Evolutionary conservation across 2,797 vertebrate genomes (phyloP), one percentile per base, ranked within the genome.

Genomic region (Bucorvus abyssinicus): DNA sequence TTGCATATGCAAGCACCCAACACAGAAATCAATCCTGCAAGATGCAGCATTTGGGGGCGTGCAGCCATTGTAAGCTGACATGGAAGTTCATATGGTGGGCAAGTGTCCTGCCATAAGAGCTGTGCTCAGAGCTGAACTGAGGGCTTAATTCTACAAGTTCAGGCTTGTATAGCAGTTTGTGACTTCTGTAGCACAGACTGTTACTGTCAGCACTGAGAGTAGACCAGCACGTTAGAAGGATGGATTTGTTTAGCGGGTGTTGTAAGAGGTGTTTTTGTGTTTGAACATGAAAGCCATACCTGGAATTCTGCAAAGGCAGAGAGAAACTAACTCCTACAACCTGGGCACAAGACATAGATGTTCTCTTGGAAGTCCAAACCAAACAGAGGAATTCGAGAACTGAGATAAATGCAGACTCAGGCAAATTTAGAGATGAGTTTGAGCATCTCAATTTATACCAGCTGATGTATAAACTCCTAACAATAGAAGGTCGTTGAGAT

Each of bases 401-500:
- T 47, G 13, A 44, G 29, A 63, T 42, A 88, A 81, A 64, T 11
- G 17, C 6, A 81, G 14, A 24, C 27, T 57, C 5, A 6, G 65
- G 24, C n/a, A 75, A 90, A 78, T 81, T 81, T 10, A 56, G 13
- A 32, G 21, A 45, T 42, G 17, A 79, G 6, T 57, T 86, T 80
- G 77, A 57, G 22, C 57, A 34, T 61, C 52, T 86, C 32, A 10
- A 3, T 42, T 88, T 78, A 47, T 78, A 84, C 6, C 47, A 81
- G 16, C 17, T 75, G 34, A 71, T 5, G 16, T 74, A 19, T 49
- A 83, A 88, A 80, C 9, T 34, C 18, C 26, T 60, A 52, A 47
- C 47, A 85, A 22, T 19, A 68, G 6, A 23, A 2, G 2, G 1
- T 0, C 65, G 56, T 55, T 20, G 9, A 20, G 24, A 14, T 5